phyloP scores from a whole-genome alignment of 2,888 invertebrate genomes.

The Acrobasis consociella region DNA sequence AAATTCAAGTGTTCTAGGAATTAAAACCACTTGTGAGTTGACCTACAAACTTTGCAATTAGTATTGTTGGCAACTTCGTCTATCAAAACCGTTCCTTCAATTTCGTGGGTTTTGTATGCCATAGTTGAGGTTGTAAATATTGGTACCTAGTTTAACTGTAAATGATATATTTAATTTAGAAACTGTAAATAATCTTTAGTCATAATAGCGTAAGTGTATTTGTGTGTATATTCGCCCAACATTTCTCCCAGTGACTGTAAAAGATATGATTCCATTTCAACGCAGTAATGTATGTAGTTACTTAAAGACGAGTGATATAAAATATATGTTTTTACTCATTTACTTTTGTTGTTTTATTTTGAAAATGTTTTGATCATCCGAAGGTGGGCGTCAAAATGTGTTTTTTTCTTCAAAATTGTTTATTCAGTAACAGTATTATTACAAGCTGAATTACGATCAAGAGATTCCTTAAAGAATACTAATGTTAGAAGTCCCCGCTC shows the following conservation, averaged over 20 bases:
- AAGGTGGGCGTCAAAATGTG: too few species aligned
- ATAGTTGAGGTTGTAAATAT: slow-evolving; percentile 53
- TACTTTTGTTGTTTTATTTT: slow-evolving; percentile 53
- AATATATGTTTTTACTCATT: slow-evolving; percentile 83
- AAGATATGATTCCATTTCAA: slow-evolving; percentile 39
- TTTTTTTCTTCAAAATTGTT: too few species aligned
- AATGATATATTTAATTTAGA: slow-evolving; percentile 33
- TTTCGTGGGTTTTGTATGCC: slow-evolving; percentile 46
- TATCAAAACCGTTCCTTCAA: slow-evolving; percentile 50
- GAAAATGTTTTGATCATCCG: too few species aligned
- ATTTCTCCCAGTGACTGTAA: slow-evolving; percentile 54
- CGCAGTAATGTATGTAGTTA: slow-evolving; percentile 55
- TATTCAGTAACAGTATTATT: too few species aligned
- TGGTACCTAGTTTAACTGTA: slow-evolving; percentile 29
- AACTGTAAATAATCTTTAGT: slow-evolving; percentile 46
- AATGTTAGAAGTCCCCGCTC: too few species aligned
- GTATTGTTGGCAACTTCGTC: neutral
- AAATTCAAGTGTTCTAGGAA: too few species aligned
- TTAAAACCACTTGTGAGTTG: too few species aligned
- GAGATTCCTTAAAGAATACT: too few species aligned
- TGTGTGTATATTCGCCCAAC: slow-evolving; percentile 62
- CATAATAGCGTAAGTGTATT: slow-evolving; percentile 43
- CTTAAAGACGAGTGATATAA: slow-evolving; percentile 74
- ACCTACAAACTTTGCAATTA: neutral
- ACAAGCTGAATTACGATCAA: too few species aligned